These are phyloP conservation scores for Notothenia coriiceps DNA, from an alignment of 2,113 vertebrate genomes.

Conservation along the genomic window DNA sequence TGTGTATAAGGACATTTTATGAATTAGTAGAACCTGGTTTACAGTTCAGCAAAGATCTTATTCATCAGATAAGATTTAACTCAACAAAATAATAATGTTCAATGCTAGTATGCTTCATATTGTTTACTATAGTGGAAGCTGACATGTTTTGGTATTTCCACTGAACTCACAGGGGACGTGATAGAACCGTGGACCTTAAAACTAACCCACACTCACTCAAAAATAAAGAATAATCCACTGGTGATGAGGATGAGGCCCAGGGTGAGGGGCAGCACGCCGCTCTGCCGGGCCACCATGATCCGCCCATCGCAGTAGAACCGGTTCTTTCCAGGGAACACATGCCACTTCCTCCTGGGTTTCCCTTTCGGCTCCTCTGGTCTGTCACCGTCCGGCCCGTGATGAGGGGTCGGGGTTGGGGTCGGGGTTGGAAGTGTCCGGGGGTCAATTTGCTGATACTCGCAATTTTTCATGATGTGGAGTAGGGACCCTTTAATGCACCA, in stretches of 20 bases:
- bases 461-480: constrained; percentile 81
- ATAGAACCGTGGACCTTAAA: background rate
- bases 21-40: background rate
- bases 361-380: constrained; percentile 32
- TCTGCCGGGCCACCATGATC: constrained; percentile 90
- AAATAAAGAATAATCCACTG: constrained; percentile 91
- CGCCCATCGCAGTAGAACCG: constrained; percentile 93
- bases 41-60: background rate
- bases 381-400: background rate
- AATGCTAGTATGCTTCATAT: background rate
- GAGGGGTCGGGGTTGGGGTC: constrained; percentile 56
- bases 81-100: background rate
- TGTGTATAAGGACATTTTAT: background rate
- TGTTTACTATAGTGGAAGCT: too few species aligned
- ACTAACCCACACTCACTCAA: constrained; percentile 88
- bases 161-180: background rate
- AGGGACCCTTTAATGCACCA: too few species aligned
- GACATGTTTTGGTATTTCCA: background rate
- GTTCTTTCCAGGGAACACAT: constrained; percentile 93
- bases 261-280: constrained; percentile 91
- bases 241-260: constrained; percentile 92
- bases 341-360: constrained; percentile 87
- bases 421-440: constrained; percentile 76
- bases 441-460: constrained; percentile 91
- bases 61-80: background rate